Percentiles rank a stretch among this genome's conserved stretches.
Evolutionary conservation across 2,113 vertebrate species (phyloP).

Genomic region (western clawed frog (Xenopus tropicalis)): DNA sequence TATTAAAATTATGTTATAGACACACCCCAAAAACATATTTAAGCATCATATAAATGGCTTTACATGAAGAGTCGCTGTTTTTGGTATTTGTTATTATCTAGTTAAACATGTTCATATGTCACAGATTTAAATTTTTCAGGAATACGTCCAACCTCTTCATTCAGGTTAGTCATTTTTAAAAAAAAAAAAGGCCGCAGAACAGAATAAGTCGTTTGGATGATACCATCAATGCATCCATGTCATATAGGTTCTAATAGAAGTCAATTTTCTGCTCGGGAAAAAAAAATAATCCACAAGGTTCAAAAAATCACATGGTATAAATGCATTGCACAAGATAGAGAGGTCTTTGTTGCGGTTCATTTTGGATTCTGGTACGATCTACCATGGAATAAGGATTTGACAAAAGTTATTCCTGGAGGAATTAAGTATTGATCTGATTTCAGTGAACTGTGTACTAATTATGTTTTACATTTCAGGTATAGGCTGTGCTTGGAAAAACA

Average conservation of each 20-base stretch:
- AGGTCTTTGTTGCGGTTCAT: not conserved
- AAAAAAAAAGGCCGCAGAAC: slow-evolving; percentile 64
- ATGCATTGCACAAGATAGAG: slow-evolving; percentile 44
- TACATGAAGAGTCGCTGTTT: slow-evolving; percentile 81
- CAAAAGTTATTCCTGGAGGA: slow-evolving; percentile 64
- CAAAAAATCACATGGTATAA: slow-evolving; percentile 59
- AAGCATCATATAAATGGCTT: slow-evolving; percentile 84
- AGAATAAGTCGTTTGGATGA: slow-evolving; percentile 63
- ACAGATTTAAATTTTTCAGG: slow-evolving; percentile 83
- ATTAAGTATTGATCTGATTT: slow-evolving; percentile 9
- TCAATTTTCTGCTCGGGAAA: slow-evolving; percentile 62
- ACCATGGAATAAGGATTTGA: slow-evolving; percentile 72
- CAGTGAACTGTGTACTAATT: not conserved
- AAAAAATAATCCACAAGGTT: slow-evolving; percentile 56
- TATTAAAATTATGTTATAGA: slow-evolving; percentile 94
- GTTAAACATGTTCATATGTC: slow-evolving; percentile 92
- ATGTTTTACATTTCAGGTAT: not conserved
- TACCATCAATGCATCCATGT: slow-evolving; percentile 72
- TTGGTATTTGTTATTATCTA: slow-evolving; percentile 89
- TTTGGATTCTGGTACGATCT: slow-evolving; percentile 17
- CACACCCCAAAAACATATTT: slow-evolving; percentile 88
- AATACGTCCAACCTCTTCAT: slow-evolving; percentile 81
- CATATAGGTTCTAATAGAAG: slow-evolving; percentile 59
- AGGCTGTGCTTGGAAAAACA: not conserved
- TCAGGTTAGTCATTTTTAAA: slow-evolving; percentile 76